Base-by-base conservation (phyloP, 2,113 vertebrate genomes). In the Bubo scandiacus region DNA sequence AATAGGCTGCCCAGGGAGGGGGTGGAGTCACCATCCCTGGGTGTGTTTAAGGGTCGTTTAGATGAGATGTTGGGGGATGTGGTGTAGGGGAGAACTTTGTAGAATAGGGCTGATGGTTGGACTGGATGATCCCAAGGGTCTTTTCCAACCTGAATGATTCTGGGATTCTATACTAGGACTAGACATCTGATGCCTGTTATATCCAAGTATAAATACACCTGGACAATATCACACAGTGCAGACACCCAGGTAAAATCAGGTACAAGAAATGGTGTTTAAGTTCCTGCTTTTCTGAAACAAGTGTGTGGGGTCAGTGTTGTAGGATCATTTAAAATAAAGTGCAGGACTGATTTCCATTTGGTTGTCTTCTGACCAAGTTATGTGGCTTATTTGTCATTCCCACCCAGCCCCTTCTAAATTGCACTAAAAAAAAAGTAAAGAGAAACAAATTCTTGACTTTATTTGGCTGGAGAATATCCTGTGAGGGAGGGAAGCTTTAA, bases 371-470 rank as follows among this genome's bases (percentile, higher is more conserved):
- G 55, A 58, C n/a, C 52, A 55, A 89, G 57, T 72, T 81, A n/a
- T 52, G 11, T 79, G 73, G 29, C 34, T 83, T 85, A 40, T 82
- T 91, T 87, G 57, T 78, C 36, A 26, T 81, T 84, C 14, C 32
- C 49, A 47, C 38, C n/a, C 30, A 32, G 18, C 27, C 63, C 2
- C n/a, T 29, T 38, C 63, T 61, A 75, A 90, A 86, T 36, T 66
- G 61, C 65, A 51, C 63, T 59, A 25, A 85, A 87, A 92, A 93
- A 93, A 43, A 40, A 47, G 25, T 30, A 72, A 73, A 59, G 10
- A 68, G 71, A 94, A 94, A 81, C 78, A 92, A 91, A 96, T 93
- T 92, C 86, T 91, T 96, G 85, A 80, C 91, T 93, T 95, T 96
- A 93, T 97, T 97, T 97, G 95, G 97, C 86, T 94, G 88, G 77